Evolutionary conservation across 1,140 invertebrate species (phyloP).

Genomic region (Aporrectodea caliginosa): DNA sequence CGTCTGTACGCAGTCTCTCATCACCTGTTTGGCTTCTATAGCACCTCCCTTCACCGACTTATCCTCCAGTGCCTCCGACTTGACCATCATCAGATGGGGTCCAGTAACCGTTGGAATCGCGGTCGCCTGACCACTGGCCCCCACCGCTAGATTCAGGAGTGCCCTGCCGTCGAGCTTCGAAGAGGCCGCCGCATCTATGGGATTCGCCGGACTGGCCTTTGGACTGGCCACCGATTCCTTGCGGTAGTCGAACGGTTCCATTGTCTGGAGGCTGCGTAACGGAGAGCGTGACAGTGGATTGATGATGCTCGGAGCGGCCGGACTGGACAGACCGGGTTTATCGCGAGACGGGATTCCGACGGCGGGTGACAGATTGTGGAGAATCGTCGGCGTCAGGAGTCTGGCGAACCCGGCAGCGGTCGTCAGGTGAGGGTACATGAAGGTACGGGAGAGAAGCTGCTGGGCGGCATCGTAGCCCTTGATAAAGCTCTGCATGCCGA

Average conservation of each 20-base stretch:
- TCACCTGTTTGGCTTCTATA: no score
- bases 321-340: not conserved
- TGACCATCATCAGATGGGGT: not conserved
- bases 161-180: not conserved
- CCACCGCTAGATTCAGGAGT: not conserved
- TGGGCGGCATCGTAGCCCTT: slow-evolving; percentile 27
- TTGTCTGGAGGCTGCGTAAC: not conserved
- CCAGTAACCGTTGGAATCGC: not conserved
- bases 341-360: not conserved
- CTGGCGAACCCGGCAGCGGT: slow-evolving; percentile 1
- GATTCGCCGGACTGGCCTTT: not conserved
- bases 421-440: slow-evolving; percentile 19
- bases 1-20: no score
- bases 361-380: slow-evolving; percentile 12
- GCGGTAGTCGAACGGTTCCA: not conserved
- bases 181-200: not conserved
- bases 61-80: not conserved
- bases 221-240: not conserved
- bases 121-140: not conserved
- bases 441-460: slow-evolving; percentile 7
- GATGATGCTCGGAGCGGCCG: not conserved
- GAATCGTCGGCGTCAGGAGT: slow-evolving; percentile 13
- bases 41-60: not conserved
- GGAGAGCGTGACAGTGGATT: not conserved
- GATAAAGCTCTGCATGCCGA: slow-evolving; percentile 49